These are phyloP conservation scores for Gisinianus flammeolus DNA, from an alignment of 2,888 invertebrate genomes.

Conservation along the genomic window DNA sequence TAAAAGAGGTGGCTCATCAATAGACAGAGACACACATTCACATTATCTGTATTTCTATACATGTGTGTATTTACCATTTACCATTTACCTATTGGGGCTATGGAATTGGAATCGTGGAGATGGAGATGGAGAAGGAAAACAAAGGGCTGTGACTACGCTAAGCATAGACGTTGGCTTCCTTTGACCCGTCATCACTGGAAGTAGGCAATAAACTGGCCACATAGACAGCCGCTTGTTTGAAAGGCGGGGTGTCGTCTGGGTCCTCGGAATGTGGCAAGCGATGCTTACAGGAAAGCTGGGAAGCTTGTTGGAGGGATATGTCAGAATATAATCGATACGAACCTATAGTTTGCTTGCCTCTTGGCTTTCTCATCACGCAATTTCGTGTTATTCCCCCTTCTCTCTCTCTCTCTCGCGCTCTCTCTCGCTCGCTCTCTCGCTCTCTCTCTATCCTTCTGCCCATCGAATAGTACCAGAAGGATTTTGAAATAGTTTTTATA, in stretches of 20 bases:
- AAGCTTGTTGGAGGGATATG: constrained; percentile 23
- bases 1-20: background rate
- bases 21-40: background rate
- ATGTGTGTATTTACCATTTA: background rate
- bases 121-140: background rate
- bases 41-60: too few relatives aligned
- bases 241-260: constrained; percentile 38
- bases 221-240: constrained; percentile 13
- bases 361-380: constrained; percentile 49
- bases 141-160: background rate
- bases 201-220: constrained; percentile 22
- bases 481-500: background rate
- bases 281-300: constrained; percentile 27
- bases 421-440: constrained; percentile 2
- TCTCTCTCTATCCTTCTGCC: background rate
- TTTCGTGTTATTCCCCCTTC: constrained; percentile 35
- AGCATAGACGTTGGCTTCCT: constrained; percentile 22
- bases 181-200: constrained; percentile 35
- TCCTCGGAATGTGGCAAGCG: constrained; percentile 33
- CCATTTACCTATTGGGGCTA: too few relatives aligned
- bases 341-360: constrained; percentile 41
- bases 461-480: background rate
- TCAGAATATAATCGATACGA: constrained; percentile 28
- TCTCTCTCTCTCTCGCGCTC: constrained; percentile 2
- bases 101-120: background rate